These are phyloP conservation scores for Alcedo quadribrachys DNA, from an alignment of 2,797 vertebrate genomes.

Conservation along the genomic window DNA sequence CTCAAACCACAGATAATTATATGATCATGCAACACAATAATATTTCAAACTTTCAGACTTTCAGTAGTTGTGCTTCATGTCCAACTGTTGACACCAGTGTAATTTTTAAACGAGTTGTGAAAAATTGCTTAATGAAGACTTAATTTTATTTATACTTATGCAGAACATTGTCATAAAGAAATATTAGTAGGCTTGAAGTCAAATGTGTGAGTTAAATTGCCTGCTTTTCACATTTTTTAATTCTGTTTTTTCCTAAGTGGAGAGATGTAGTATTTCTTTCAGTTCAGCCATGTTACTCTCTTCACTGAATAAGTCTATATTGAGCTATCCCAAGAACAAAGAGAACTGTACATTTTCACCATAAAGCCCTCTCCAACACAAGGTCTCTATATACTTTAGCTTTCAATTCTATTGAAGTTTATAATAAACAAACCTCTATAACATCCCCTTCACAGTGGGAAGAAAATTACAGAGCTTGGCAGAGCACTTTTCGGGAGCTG, in stretches of 20 bases:
- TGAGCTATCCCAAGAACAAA: conserved; percentile 4
- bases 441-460: neutral
- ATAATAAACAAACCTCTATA: conserved; percentile 44
- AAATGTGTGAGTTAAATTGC: neutral
- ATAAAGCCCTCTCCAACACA: neutral
- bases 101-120: neutral
- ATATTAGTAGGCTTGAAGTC: neutral
- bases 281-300: neutral
- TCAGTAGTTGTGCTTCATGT: neutral
- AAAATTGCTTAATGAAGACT: neutral
- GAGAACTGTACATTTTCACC: neutral
- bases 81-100: neutral
- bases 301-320: neutral
- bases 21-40: neutral
- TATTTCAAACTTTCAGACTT: neutral
- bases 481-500: conserved; percentile 10
- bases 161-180: neutral
- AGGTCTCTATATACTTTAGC: neutral
- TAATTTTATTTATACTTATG: neutral
- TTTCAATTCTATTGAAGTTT: conserved; percentile 6
- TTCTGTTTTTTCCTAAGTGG: conserved; percentile 8
- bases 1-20: neutral
- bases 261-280: neutral
- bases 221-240: neutral
- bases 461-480: conserved; percentile 3